Conservation (phyloP, 2,797 vertebrate species). For the Labeo calbasu region DNA sequence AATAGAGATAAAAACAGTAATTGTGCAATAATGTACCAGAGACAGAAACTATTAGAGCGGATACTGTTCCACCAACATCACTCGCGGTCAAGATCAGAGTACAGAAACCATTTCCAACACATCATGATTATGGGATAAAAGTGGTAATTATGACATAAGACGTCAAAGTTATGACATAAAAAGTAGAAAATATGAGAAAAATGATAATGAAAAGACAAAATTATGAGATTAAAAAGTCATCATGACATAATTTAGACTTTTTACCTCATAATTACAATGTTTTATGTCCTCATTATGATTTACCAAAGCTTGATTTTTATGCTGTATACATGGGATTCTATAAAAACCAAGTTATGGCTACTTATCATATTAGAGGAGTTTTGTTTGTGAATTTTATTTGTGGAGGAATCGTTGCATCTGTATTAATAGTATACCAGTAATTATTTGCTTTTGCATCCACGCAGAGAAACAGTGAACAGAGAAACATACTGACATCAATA, state of each 20-base stretch:
- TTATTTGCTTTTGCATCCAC: background rate
- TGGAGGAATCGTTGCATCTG: background rate
- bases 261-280: background rate
- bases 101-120: background rate
- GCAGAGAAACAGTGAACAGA: background rate
- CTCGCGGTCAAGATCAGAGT: background rate
- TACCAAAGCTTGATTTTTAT: background rate
- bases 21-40: background rate
- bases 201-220: background rate
- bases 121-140: background rate
- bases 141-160: background rate
- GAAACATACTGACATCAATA: background rate
- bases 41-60: background rate
- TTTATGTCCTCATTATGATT: background rate
- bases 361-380: background rate
- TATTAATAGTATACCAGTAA: background rate
- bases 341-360: background rate
- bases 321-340: background rate
- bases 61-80: background rate
- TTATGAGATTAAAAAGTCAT: background rate
- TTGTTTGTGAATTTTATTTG: background rate
- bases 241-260: background rate
- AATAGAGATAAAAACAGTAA: conserved; percentile 11
- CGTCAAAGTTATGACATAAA: background rate
- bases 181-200: background rate